phyloP scores from a whole-genome alignment of 2,113 vertebrate genomes.

The Aptenodytes patagonicus region DNA sequence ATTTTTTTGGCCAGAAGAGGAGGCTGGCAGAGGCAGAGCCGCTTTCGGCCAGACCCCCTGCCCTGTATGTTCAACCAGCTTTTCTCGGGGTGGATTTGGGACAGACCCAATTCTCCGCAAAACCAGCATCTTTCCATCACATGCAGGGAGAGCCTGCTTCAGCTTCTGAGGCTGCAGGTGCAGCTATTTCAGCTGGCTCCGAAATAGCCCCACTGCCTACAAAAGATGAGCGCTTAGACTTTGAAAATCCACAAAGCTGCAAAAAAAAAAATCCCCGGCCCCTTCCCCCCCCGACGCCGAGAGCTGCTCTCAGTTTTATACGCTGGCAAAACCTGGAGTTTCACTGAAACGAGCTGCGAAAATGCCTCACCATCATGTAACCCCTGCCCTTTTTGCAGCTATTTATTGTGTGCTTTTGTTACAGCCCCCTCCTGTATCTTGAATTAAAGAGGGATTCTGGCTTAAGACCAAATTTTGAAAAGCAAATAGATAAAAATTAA shows the following conservation, averaged over 20 bases:
- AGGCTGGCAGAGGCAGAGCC: background rate
- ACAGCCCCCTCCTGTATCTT: background rate
- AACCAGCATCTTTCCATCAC: background rate
- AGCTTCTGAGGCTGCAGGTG: background rate
- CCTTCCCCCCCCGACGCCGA: rapidly evolving
- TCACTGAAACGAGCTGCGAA: background rate
- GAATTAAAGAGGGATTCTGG: background rate
- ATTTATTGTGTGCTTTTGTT: background rate
- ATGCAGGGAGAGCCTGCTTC: background rate
- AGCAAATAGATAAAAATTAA: background rate
- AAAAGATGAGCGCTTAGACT: background rate
- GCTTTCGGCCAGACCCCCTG: background rate
- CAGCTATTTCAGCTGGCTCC: background rate
- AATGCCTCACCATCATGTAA: rapidly evolving
- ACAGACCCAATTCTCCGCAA: background rate
- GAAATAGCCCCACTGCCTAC: rapidly evolving
- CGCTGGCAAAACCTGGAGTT: background rate
- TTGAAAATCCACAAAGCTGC: background rate
- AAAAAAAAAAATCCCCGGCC: background rate
- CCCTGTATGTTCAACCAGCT: background rate
- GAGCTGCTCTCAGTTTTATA: background rate
- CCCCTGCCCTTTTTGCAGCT: background rate
- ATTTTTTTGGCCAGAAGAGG: background rate
- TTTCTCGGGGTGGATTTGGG: background rate
- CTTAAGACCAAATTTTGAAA: background rate